Base-by-base conservation (phyloP, 2,797 vertebrate genomes). In the Gymnocypris eckloni region DNA sequence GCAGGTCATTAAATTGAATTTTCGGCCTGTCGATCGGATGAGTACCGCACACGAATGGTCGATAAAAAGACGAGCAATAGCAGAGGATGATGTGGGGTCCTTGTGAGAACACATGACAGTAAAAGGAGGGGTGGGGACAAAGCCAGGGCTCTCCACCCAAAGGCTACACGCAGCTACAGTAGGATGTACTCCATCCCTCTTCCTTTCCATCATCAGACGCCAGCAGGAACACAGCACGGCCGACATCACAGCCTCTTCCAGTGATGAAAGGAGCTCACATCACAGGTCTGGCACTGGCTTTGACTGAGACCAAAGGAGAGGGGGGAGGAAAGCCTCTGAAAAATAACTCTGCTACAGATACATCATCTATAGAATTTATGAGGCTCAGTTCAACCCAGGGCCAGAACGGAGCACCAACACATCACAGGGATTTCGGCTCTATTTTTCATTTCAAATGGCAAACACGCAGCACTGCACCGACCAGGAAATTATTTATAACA, bases 1-100 rank as follows among this genome's bases (percentile, higher is more conserved):
- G 94, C 94, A 94, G 95, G 95, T 96, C 94, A 95, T 96, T 96
- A 96, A 94, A 96, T 95, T 94, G 94, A 94, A 94, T 95, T 95
- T 95, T 95, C 94, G 93, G 95, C 93, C 93, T 95, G 93, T 94
- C 94, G 91, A 94, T 94, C 94, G 94, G 93, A 95, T 92, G 92
- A 93, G 94, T 86, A 73, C 80, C 89, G 90, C 94, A 93, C 95
- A 94, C 93, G 93, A 95, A 95, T 91, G 92, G 90, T 92, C 89
- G 91, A 94, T 93, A 90, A 91, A 91, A 92, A 87, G 86, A 80
- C 85, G 54, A 84, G 45, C 48, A 48, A 82, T 78, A 48, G 83
- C 25, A 28, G n/a, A 59, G 69, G 56, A 37, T n/a, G 73, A 76
- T 76, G 84, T 59, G 45, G 86, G 72, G 84, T 92, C 92, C 50